Evolutionary conservation across 2,113 vertebrate genomes (phyloP).

Genomic region (Triplophysa siluroides): DNA sequence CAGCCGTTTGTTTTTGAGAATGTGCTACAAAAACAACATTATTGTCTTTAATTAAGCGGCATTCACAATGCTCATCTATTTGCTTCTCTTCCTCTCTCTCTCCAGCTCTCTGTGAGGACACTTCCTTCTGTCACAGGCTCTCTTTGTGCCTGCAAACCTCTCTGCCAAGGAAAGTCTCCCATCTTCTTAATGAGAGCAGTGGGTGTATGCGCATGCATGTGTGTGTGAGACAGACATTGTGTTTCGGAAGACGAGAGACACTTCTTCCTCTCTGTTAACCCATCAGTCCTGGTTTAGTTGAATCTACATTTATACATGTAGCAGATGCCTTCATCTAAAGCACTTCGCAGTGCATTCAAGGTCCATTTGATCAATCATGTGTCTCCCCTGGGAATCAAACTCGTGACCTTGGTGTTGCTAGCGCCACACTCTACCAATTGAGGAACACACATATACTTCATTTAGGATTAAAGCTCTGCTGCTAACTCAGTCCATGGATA

Average conservation of each 20-base stretch:
- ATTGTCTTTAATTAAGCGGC: conserved; percentile 62
- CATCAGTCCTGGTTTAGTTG: neutral
- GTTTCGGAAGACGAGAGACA: conserved; percentile 4
- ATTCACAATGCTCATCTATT: conserved; percentile 58
- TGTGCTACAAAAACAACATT: conserved; percentile 56
- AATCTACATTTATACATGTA: neutral
- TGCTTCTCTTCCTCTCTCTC: conserved; percentile 27
- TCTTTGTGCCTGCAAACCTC: conserved; percentile 52
- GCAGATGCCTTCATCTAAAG: no score
- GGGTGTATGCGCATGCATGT: conserved; percentile 28
- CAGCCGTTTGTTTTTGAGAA: conserved; percentile 50
- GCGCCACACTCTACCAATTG: no score
- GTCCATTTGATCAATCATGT: no score
- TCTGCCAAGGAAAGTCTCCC: conserved; percentile 44
- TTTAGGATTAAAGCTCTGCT: no score
- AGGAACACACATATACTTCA: no score
- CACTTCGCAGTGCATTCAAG: no score
- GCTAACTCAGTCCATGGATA: no score
- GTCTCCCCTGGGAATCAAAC: no score
- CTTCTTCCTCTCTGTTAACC: neutral
- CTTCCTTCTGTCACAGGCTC: conserved; percentile 61
- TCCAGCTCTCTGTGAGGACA: conserved; percentile 46
- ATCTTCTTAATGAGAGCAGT: conserved; percentile 51
- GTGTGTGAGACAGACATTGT: conserved; percentile 25
- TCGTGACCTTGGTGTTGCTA: no score